These are phyloP conservation scores for Psophia crepitans DNA, from an alignment of 2,113 vertebrate species.

Conservation along the genomic window DNA sequence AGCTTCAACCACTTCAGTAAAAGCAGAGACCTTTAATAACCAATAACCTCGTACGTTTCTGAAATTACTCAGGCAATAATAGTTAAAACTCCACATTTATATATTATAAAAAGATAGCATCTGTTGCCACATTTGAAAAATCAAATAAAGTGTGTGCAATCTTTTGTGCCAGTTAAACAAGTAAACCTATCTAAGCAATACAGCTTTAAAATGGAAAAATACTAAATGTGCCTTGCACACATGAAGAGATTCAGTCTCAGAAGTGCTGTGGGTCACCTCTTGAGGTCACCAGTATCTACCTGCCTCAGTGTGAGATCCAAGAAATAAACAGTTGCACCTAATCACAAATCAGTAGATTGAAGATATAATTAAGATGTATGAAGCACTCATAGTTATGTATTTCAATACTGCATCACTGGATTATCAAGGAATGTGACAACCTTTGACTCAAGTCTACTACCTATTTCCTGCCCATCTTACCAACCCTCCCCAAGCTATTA, in stretches of 20 bases:
- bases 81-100: background rate
- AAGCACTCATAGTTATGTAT: background rate
- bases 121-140: background rate
- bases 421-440: background rate
- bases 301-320: background rate
- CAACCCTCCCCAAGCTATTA: background rate
- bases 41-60: background rate
- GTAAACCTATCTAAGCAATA: background rate
- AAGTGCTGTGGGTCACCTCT: background rate
- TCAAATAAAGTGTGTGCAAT: background rate
- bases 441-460: background rate
- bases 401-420: background rate
- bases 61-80: background rate
- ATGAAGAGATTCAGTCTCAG: background rate
- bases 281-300: background rate
- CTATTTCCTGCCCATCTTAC: background rate
- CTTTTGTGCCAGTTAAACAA: background rate
- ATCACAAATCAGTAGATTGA: fast-evolving
- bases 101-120: background rate
- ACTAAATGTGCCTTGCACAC: background rate
- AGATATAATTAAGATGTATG: background rate
- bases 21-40: background rate
- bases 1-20: background rate
- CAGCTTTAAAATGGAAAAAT: background rate
- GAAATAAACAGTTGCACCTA: background rate